Evolutionary conservation across 2,888 invertebrate genomes (phyloP).

Genomic region (Watsonalla cultraria): DNA sequence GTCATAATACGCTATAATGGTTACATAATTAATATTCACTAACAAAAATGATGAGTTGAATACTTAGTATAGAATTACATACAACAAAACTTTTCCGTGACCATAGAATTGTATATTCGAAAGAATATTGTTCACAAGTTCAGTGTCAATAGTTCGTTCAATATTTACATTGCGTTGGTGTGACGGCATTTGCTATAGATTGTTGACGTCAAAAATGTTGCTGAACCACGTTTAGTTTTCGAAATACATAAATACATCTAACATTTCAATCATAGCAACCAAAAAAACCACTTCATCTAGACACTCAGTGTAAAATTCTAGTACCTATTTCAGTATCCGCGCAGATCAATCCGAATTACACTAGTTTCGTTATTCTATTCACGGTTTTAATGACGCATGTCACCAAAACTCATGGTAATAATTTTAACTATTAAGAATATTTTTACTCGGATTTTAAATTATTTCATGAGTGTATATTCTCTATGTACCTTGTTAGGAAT

Average conservation of each 20-base stretch:
- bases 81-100: background rate
- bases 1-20: too few species aligned
- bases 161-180: conserved; percentile 15
- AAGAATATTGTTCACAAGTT: conserved; percentile 11
- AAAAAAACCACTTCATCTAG: too few species aligned
- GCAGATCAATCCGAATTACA: conserved; percentile 32
- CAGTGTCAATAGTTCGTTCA: conserved; percentile 21
- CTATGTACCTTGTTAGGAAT: conserved; percentile 2
- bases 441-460: conserved; percentile 34
- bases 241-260: too few species aligned
- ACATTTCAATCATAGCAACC: too few species aligned
- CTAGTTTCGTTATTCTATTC: conserved; percentile 56
- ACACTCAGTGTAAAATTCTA: conserved; percentile 2
- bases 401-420: conserved; percentile 30
- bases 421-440: conserved; percentile 41
- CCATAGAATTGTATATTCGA: background rate
- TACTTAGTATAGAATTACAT: background rate
- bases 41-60: background rate
- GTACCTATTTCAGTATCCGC: conserved; percentile 6
- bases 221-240: too few species aligned
- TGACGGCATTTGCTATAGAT: conserved; percentile 9
- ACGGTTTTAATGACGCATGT: conserved; percentile 61
- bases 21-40: background rate
- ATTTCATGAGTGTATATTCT: conserved; percentile 13
- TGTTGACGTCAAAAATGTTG: conserved; percentile 1